phyloP scores from a whole-genome alignment of 2,113 vertebrate genomes.

The Procavia capensis region DNA sequence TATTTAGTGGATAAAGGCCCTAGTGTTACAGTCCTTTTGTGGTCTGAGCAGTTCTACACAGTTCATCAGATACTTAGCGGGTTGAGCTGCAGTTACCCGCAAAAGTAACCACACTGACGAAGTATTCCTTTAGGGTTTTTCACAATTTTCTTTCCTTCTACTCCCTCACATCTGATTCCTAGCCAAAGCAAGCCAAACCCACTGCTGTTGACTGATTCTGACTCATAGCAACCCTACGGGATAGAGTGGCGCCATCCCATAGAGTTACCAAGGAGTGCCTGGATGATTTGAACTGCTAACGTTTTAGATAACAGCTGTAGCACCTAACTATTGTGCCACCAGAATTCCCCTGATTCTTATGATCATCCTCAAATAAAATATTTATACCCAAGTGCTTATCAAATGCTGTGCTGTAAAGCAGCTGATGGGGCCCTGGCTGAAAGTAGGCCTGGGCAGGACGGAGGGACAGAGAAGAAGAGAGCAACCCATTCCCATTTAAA shows the following conservation, averaged over 20 bases:
- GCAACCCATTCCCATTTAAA: neutral
- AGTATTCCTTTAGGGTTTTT: neutral
- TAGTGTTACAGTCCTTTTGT: neutral
- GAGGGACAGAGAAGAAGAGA: constrained; percentile 30
- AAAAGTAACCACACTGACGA: neutral
- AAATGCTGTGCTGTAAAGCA: neutral
- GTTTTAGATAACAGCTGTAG: too few species aligned
- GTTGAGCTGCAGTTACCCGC: neutral
- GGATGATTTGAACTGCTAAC: too few species aligned
- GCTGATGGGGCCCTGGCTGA: neutral
- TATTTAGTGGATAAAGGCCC: neutral
- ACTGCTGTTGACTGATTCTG: too few species aligned
- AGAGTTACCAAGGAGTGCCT: too few species aligned
- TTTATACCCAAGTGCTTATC: neutral
- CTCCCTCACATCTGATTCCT: neutral
- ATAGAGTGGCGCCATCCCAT: too few species aligned
- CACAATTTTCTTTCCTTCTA: neutral
- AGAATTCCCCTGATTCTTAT: neutral
- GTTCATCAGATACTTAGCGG: neutral
- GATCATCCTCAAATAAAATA: neutral
- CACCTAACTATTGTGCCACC: too few species aligned
- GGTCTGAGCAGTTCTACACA: neutral
- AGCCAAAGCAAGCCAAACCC: too few species aligned
- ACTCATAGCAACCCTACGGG: too few species aligned
- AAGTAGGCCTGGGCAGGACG: neutral